phyloP scores from a whole-genome alignment of 2,113 vertebrate genomes.

The Urocitellus parryii region DNA sequence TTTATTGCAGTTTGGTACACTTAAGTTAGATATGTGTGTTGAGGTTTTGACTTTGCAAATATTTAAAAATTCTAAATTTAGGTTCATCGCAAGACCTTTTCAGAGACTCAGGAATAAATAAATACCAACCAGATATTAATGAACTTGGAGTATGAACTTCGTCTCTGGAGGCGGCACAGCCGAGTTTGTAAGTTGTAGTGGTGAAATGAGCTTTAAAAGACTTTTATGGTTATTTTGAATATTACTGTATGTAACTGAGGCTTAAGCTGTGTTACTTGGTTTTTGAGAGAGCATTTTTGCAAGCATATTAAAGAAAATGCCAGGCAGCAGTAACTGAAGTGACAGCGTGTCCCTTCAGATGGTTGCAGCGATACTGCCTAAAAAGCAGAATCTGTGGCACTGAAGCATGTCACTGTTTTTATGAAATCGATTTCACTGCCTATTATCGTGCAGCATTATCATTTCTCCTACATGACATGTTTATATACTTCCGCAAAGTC shows the following conservation, averaged over 20 bases:
- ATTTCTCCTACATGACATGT: neutral
- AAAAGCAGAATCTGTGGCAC: neutral
- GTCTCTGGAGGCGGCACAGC: neutral
- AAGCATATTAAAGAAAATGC: neutral
- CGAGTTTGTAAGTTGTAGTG: neutral
- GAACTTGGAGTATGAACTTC: neutral
- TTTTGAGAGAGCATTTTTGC: slow-evolving; percentile 44
- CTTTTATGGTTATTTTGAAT: neutral
- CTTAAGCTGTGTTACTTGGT: neutral
- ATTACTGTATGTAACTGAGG: neutral
- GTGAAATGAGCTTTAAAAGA: neutral
- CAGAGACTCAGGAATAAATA: slow-evolving; percentile 27
- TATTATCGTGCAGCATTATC: neutral
- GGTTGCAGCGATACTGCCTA: neutral
- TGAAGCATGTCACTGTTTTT: fast-evolving
- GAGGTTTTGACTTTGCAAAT: slow-evolving; percentile 50
- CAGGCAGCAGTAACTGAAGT: neutral
- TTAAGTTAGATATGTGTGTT: neutral
- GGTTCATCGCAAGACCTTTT: neutral
- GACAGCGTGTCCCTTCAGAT: no score
- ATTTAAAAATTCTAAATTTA: slow-evolving; percentile 57
- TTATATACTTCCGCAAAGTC: neutral
- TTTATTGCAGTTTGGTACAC: neutral
- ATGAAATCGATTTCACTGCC: neutral
- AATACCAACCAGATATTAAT: slow-evolving; percentile 28